phyloP scores from a whole-genome alignment of 37 sponge, comb jelly and placozoan genomes.

The Agelas oroides region DNA sequence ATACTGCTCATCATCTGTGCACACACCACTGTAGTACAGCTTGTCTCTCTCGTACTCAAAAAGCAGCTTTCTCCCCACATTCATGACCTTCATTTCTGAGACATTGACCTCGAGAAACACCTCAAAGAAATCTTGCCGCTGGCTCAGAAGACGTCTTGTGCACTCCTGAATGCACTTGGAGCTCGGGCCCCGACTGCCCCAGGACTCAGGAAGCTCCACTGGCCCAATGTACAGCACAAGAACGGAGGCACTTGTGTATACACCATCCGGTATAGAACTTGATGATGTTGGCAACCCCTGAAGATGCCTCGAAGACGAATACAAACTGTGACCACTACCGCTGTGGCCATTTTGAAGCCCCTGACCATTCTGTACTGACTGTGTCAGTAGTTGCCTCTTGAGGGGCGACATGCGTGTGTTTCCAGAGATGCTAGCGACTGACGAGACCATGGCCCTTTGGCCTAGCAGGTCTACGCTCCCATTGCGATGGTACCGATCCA shows the following conservation, averaged over 20 bases:
- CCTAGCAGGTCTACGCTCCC: not conserved
- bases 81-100: constrained; percentile 43
- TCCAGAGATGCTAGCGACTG: not conserved
- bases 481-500: not conserved
- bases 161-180: constrained; percentile 73
- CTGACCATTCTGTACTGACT: constrained; percentile 11
- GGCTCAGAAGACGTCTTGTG: constrained; percentile 50
- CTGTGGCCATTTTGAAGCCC: not conserved
- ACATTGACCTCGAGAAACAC: constrained; percentile 54
- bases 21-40: constrained; percentile 76
- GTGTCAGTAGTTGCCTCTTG: constrained; percentile 19
- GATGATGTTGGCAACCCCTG: no score
- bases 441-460: not conserved
- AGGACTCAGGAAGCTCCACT: constrained; percentile 72
- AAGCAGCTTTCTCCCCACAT: constrained; percentile 28
- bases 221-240: constrained; percentile 74
- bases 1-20: constrained; percentile 76
- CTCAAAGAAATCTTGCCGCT: constrained; percentile 60
- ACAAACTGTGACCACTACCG: no score
- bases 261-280: not conserved
- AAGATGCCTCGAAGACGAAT: not conserved
- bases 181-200: constrained; percentile 60
- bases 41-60: constrained; percentile 58
- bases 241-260: constrained; percentile 52
- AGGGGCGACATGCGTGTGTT: constrained; percentile 42